Evolutionary conservation across 2,888 invertebrate species (phyloP).

Genomic region (Cybosia mesomella): DNA sequence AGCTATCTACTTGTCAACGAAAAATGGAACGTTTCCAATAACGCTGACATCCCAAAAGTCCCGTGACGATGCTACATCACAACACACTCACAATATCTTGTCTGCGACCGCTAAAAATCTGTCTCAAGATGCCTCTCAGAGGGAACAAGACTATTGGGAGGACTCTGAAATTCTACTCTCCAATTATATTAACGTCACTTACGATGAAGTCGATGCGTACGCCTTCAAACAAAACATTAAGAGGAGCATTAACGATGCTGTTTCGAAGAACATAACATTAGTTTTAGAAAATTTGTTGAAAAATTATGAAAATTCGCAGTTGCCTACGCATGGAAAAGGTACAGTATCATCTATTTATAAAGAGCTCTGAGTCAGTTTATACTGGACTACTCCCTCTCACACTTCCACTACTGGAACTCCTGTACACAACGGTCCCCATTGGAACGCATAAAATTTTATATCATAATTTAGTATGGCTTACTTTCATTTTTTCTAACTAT

Average conservation of each 20-base stretch:
- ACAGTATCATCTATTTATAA: constrained; percentile 23
- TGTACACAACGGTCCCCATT: not conserved
- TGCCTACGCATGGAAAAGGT: constrained; percentile 96
- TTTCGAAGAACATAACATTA: constrained; percentile 94
- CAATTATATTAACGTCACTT: constrained; percentile 74
- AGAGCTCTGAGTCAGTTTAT: too few relatives aligned
- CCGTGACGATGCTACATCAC: constrained; percentile 67
- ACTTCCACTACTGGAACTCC: too few relatives aligned
- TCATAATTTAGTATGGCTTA: too few relatives aligned
- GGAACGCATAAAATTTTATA: too few relatives aligned
- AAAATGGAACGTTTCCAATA: constrained; percentile 86
- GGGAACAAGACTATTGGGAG: constrained; percentile 68
- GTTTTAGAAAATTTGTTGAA: constrained; percentile 95
- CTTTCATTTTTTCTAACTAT: too few relatives aligned
- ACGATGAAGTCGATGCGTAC: constrained; percentile 61
- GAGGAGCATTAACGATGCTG: constrained; percentile 89
- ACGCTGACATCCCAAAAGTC: constrained; percentile 76
- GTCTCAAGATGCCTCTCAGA: constrained; percentile 59
- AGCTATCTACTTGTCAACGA: constrained; percentile 83
- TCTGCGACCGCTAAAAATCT: constrained; percentile 73
- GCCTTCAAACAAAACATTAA: constrained; percentile 70
- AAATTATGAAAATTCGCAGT: constrained; percentile 95
- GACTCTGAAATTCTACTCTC: constrained; percentile 70
- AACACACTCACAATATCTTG: constrained; percentile 73
- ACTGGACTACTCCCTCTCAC: too few relatives aligned